Evolutionary conservation across 2,797 vertebrate genomes (phyloP).

Genomic region (Danio albolineatus): DNA sequence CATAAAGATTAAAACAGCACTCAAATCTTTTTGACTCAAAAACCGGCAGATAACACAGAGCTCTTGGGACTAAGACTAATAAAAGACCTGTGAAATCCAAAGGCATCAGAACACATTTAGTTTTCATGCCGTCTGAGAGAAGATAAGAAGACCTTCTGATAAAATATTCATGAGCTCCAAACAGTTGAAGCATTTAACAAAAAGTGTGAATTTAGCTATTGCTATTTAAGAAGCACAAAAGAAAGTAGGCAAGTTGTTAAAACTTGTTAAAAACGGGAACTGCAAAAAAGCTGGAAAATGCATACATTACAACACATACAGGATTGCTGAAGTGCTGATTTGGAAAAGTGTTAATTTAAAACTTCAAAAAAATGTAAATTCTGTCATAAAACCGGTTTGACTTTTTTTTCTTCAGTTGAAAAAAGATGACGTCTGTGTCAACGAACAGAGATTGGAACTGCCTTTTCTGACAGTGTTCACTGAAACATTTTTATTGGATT

Average conservation of each 20-base stretch:
- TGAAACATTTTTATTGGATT: neutral
- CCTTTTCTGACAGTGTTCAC: neutral
- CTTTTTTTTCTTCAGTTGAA: neutral
- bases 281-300: neutral
- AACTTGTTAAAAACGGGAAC: conserved; percentile 11
- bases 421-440: neutral
- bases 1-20: conserved; percentile 19
- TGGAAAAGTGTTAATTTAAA: neutral
- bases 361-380: conserved; percentile 15
- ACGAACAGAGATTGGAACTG: neutral
- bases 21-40: conserved; percentile 32
- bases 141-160: conserved; percentile 47
- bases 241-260: conserved; percentile 1
- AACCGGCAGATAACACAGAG: conserved; percentile 42
- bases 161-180: conserved; percentile 55
- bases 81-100: conserved; percentile 51
- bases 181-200: conserved; percentile 40
- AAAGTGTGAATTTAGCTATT: conserved; percentile 31
- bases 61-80: conserved; percentile 33
- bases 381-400: neutral
- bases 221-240: conserved; percentile 22
- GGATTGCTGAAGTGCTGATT: neutral
- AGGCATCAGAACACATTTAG: conserved; percentile 34
- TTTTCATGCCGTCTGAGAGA: conserved; percentile 29
- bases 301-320: neutral